Evolutionary conservation across 1,140 invertebrate species (phyloP), one percentile per base, ranked within the genome.

Genomic region (Gryon sp.): DNA sequence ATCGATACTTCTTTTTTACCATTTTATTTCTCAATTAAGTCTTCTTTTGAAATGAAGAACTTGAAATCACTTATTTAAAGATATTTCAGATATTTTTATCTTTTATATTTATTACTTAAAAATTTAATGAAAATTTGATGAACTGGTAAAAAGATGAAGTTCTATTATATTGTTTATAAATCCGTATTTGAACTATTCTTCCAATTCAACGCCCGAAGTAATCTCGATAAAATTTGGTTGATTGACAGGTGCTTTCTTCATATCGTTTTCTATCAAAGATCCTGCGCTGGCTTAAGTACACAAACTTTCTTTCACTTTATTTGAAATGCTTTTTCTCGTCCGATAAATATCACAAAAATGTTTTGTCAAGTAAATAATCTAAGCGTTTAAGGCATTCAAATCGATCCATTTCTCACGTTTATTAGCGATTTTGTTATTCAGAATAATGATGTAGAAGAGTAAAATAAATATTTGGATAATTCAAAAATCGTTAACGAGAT

Each of bases 221-320:
- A 87, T 87, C 84, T 87, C 84, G 83, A 86, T 87, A 86, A 79
- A 82, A 79, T 82, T 75, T 48, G 81, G 79, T 82, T 81, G 34
- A 20, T 85, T 83, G 83, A 36, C 86, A 86, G 83, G 84, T 87
- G 84, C 80, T 84, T 84, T 83, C 80, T 32, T 86, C 75, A 63
- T 69, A 41, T 74, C 26, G 57, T 45, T 78, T 81, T 81, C 81
- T 59, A 24, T 45, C 60, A 52, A 6, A 24, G 22, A 28, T 46
- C 41, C 53, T 60, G 66, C 28, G 36, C 28, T 20, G 80, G 63
- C 70, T 30, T 57, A n/a, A 43, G 19, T 26, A 24, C 48, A 26
- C 43, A 20, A 46, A 73, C 36, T 57, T 55, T 70, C 63, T 52
- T 32, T 50, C 52, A 8, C 8, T 43, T 14, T 6, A 5, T 12